Evolutionary conservation across 2,888 invertebrate species (phyloP).

Genomic region (Notodonta dromedarius): DNA sequence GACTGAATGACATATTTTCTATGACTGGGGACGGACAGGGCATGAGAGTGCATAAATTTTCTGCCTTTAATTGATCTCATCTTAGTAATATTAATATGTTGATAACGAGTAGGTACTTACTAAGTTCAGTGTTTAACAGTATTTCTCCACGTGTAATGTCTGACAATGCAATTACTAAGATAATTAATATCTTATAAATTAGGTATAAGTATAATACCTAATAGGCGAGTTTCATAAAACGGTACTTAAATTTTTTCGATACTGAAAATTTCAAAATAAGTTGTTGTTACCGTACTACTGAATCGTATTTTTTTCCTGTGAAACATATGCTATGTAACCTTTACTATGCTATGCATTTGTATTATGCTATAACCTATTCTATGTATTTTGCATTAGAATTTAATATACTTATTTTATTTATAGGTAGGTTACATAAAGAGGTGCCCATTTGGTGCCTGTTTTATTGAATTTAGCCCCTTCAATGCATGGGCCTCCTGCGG

Average conservation of each 20-base stretch:
- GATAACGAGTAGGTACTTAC: constrained; percentile 11
- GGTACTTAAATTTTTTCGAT: no score
- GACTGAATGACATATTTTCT: constrained; percentile 61
- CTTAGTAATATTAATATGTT: constrained; percentile 16
- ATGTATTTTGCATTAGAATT: neutral
- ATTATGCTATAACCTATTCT: neutral
- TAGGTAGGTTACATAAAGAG: constrained; percentile 18
- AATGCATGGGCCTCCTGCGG: constrained; percentile 65
- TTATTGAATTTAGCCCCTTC: constrained; percentile 75
- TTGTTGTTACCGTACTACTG: no score
- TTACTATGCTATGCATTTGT: no score
- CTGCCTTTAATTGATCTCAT: constrained; percentile 31
- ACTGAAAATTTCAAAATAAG: no score
- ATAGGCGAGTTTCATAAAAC: no score
- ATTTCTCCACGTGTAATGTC: no score
- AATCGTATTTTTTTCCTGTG: no score
- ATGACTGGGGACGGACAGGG: constrained; percentile 41
- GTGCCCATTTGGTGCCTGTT: constrained; percentile 55
- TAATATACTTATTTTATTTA: constrained; percentile 21
- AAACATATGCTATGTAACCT: constrained; percentile 10
- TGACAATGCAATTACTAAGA: no score
- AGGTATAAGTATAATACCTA: no score
- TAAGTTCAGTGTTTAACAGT: neutral
- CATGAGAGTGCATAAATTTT: constrained; percentile 69
- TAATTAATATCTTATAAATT: no score